Conservation (phyloP, 2,797 vertebrate genomes). For the Dallia pectoralis region DNA sequence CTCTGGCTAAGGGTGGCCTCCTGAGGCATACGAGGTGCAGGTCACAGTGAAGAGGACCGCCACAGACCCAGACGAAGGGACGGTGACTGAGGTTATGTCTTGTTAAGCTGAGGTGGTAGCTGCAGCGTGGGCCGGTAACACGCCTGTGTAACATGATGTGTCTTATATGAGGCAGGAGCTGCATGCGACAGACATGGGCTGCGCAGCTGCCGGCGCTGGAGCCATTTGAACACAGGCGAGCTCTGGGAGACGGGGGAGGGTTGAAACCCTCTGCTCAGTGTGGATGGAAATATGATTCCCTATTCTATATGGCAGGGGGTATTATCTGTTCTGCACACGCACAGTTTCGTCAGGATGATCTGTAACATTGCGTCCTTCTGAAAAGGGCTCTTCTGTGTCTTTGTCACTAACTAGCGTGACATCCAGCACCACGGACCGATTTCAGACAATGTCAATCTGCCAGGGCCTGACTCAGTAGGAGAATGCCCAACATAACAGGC, state of each 20-base stretch:
- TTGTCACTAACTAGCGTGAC: too few species aligned
- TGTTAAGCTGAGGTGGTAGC: constrained; percentile 24
- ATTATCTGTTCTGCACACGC: background rate
- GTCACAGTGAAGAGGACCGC: constrained; percentile 11
- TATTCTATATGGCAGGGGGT: background rate
- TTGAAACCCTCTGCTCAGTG: background rate
- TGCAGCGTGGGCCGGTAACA: constrained; percentile 36
- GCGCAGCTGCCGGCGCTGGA: background rate
- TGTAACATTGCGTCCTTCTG: background rate
- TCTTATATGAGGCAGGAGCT: too few species aligned
- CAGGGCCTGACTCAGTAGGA: too few species aligned
- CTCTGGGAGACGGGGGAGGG: background rate
- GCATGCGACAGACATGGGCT: background rate
- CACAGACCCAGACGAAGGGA: constrained; percentile 5
- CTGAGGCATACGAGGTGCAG: constrained; percentile 52
- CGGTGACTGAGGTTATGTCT: background rate
- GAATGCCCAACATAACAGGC: too few species aligned
- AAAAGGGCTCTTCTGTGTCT: background rate
- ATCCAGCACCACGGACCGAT: too few species aligned
- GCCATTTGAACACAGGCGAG: background rate
- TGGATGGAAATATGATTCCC: background rate
- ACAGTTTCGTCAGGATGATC: too few species aligned
- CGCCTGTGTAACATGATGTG: background rate
- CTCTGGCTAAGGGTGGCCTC: constrained; percentile 33
- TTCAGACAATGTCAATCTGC: too few species aligned